Conservation (phyloP, 2,797 vertebrate species). For the Poeciliopsis presidionis region DNA sequence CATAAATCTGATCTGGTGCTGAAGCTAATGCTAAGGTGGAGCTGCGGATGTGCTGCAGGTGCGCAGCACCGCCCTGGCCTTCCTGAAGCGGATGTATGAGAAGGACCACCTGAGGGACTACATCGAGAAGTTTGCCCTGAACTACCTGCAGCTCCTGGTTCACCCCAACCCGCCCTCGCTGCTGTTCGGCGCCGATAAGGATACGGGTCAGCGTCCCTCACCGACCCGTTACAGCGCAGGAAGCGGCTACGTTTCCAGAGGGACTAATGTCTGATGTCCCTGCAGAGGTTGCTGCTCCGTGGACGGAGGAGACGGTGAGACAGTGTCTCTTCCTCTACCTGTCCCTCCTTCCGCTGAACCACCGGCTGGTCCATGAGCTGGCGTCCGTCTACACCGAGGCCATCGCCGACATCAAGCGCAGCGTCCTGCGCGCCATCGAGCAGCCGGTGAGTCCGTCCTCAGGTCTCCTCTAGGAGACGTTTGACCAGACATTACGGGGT, state of each 20-base stretch:
- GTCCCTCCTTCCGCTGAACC: constrained; percentile 92
- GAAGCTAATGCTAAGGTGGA: too few relatives aligned
- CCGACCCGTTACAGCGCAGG: not conserved
- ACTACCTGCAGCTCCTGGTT: constrained; percentile 96
- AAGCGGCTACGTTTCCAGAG: not conserved
- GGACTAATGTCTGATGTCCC: not conserved
- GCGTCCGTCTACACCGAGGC: constrained; percentile 95
- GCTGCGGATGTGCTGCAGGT: constrained; percentile 76
- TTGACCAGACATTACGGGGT: not conserved
- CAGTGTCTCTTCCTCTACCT: constrained; percentile 96
- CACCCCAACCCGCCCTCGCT: constrained; percentile 94
- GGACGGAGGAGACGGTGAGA: constrained; percentile 94
- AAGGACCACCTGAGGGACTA: constrained; percentile 92
- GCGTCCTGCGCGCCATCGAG: constrained; percentile 91
- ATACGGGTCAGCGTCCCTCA: constrained; percentile 83
- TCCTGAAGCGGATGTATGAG: constrained; percentile 95
- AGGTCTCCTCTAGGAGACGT: not conserved
- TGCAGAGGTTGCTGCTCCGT: constrained; percentile 92
- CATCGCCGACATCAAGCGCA: constrained; percentile 96
- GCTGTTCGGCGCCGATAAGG: constrained; percentile 93
- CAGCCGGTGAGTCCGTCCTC: constrained; percentile 84
- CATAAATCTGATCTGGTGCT: too few relatives aligned
- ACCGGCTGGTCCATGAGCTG: constrained; percentile 93
- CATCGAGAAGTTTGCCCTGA: constrained; percentile 94
- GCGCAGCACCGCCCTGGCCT: constrained; percentile 88